Conservation (phyloP, 2,888 invertebrate species). For the Salticus scenicus region DNA sequence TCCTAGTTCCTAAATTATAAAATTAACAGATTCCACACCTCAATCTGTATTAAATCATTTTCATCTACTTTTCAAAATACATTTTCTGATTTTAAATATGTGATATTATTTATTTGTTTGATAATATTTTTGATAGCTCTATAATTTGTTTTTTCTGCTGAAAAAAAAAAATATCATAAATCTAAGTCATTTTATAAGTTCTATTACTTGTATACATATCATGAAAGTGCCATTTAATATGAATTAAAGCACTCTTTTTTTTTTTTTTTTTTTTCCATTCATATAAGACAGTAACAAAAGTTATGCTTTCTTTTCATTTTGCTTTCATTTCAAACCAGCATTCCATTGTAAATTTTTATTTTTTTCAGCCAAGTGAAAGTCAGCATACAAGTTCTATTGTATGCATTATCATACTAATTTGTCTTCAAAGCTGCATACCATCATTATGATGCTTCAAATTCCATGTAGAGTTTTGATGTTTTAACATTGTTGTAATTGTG, state of each 20-base stretch:
- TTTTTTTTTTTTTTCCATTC: too few relatives aligned
- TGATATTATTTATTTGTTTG: constrained; percentile 35
- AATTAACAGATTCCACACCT: too few relatives aligned
- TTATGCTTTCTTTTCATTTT: too few relatives aligned
- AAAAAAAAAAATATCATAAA: too few relatives aligned
- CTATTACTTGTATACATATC: constrained; percentile 69
- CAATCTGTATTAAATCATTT: too few relatives aligned
- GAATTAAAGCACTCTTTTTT: constrained; percentile 49
- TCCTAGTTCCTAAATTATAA: too few relatives aligned
- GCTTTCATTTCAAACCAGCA: constrained; percentile 21
- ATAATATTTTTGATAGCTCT: background rate
- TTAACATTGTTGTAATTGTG: constrained; percentile 43
- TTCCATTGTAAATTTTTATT: constrained; percentile 31
- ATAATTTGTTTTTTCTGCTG: background rate
- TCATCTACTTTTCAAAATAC: too few relatives aligned
- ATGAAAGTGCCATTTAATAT: constrained; percentile 66
- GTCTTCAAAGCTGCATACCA: background rate
- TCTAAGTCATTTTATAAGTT: constrained; percentile 65
- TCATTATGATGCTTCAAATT: background rate
- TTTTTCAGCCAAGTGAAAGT: constrained; percentile 29
- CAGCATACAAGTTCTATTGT: constrained; percentile 57
- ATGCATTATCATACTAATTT: background rate
- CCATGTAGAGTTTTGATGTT: constrained; percentile 35
- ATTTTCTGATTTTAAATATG: constrained; percentile 9
- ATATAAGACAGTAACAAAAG: too few relatives aligned